Percentiles rank a stretch among this genome's conserved stretches.
These are phyloP conservation scores for Peucedramus taeniatus DNA, from an alignment of 2,113 vertebrate genomes.

Conservation along the genomic window DNA sequence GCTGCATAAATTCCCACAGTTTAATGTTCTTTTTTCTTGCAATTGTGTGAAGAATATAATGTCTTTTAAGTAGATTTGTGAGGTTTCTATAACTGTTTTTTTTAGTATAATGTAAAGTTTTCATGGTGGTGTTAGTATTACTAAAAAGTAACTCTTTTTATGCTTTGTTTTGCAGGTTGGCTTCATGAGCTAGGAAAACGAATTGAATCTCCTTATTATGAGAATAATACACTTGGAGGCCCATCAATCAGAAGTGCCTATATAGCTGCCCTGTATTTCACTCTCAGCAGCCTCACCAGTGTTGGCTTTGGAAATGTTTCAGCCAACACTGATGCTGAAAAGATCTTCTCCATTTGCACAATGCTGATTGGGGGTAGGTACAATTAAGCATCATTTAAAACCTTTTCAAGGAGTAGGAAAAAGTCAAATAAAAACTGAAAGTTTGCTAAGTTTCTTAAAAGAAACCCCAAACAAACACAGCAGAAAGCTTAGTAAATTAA, in stretches of 20 bases:
- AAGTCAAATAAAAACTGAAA: background rate
- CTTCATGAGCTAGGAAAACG: slow-evolving; percentile 95
- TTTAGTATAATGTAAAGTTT: background rate
- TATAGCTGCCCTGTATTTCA: slow-evolving; percentile 94
- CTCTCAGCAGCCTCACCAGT: slow-evolving; percentile 96
- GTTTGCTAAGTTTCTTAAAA: background rate
- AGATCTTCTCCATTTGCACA: slow-evolving; percentile 98
- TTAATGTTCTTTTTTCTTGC: background rate
- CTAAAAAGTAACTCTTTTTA: background rate
- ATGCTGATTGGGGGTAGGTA: slow-evolving; percentile 94
- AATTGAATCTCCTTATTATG: slow-evolving; percentile 87
- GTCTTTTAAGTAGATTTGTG: background rate
- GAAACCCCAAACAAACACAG: background rate
- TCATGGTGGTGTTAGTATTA: background rate
- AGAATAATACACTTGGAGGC: slow-evolving; percentile 81
- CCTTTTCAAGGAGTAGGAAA: accelerated
- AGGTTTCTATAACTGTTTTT: background rate
- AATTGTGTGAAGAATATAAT: background rate
- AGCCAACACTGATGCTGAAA: slow-evolving; percentile 93
- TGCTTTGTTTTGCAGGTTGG: slow-evolving; percentile 80
- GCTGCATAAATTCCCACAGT: background rate
- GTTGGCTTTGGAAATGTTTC: slow-evolving; percentile 98
- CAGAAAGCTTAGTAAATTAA: background rate
- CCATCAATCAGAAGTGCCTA: slow-evolving; percentile 92
- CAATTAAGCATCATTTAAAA: background rate